phyloP scores from a whole-genome alignment of 2,888 invertebrate genomes.

The Therioaphis trifolii region DNA sequence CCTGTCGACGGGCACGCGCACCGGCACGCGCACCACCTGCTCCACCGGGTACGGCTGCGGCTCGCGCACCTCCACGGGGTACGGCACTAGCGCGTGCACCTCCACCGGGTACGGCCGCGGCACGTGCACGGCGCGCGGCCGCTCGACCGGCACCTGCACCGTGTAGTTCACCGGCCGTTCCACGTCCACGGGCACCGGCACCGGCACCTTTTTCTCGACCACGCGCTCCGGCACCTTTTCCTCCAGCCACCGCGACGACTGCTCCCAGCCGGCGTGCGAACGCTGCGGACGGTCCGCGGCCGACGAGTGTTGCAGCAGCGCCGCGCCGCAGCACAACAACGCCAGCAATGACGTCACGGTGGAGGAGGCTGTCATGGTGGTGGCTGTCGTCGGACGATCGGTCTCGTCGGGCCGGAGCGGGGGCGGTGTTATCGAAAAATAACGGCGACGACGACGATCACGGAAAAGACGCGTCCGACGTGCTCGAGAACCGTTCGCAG shows the following conservation, averaged over 20 bases:
- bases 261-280: too few relatives aligned
- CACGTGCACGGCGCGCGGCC: constrained; percentile 77
- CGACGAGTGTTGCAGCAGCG: too few relatives aligned
- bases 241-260: too few relatives aligned
- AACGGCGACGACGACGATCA: too few relatives aligned
- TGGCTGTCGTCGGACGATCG: too few relatives aligned
- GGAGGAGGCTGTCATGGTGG: not conserved
- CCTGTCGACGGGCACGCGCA: constrained; percentile 81
- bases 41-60: constrained; percentile 68
- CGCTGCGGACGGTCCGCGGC: too few relatives aligned
- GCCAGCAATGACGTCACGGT: not conserved
- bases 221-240: constrained; percentile 80
- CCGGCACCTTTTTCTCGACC: constrained; percentile 79
- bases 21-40: constrained; percentile 71
- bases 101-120: too few relatives aligned
- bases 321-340: too few relatives aligned
- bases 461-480: too few relatives aligned
- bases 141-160: constrained; percentile 73
- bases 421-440: too few relatives aligned
- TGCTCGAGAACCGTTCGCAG: too few relatives aligned
- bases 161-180: constrained; percentile 76
- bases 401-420: too few relatives aligned
- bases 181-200: constrained; percentile 76
- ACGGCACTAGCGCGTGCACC: constrained; percentile 71
- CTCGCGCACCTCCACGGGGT: constrained; percentile 77